phyloP scores from a whole-genome alignment of 1,140 invertebrate genomes.

The Ostrea edulis region DNA sequence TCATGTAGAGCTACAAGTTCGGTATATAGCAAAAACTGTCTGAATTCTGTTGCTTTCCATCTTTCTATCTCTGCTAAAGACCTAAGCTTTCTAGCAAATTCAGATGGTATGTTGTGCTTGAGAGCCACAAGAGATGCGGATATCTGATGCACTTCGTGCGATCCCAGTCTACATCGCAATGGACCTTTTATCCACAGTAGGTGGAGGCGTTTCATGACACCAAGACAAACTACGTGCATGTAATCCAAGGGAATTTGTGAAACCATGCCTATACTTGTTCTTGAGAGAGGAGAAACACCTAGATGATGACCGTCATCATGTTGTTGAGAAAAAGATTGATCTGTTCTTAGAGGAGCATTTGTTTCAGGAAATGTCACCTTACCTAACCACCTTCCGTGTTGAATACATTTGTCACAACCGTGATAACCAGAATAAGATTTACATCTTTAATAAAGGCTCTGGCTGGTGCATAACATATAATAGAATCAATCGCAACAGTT shows the following conservation, averaged over 20 bases:
- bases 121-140: slow-evolving; percentile 51
- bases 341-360: slow-evolving; percentile 57
- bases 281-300: slow-evolving; percentile 58
- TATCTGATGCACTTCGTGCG: slow-evolving; percentile 53
- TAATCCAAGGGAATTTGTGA: slow-evolving; percentile 75
- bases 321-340: slow-evolving; percentile 63
- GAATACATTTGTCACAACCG: slow-evolving; percentile 75
- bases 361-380: slow-evolving; percentile 62
- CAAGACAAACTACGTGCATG: too few relatives aligned
- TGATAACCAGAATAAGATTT: slow-evolving; percentile 76
- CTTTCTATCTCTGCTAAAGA: slow-evolving; percentile 72
- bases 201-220: slow-evolving; percentile 75
- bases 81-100: slow-evolving; percentile 79
- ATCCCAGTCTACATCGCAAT: slow-evolving; percentile 19
- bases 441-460: slow-evolving; percentile 73
- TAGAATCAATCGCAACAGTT: slow-evolving; percentile 48
- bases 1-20: slow-evolving; percentile 76
- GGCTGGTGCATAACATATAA: slow-evolving; percentile 78
- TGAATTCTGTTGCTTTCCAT: slow-evolving; percentile 81
- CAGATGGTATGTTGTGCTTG: slow-evolving; percentile 62
- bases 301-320: slow-evolving; percentile 72
- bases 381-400: slow-evolving; percentile 47
- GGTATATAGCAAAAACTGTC: slow-evolving; percentile 79
- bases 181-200: slow-evolving; percentile 66
- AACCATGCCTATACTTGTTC: slow-evolving; percentile 67